Evolutionary conservation across 2,888 invertebrate genomes (phyloP).

Genomic region (Chelonus formosanus): DNA sequence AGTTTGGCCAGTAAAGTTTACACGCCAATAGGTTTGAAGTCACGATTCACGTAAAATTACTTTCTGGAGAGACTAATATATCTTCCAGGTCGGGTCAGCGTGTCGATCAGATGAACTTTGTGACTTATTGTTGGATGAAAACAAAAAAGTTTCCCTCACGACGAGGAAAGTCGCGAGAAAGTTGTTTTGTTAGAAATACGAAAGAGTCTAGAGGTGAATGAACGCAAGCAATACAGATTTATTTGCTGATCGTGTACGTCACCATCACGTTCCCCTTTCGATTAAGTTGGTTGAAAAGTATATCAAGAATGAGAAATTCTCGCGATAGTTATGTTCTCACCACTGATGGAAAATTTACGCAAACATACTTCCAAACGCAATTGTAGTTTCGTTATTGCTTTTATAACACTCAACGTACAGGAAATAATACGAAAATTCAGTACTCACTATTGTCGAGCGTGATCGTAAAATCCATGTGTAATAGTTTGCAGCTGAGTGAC

Average conservation of each 20-base stretch:
- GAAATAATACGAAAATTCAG: conserved; percentile 5
- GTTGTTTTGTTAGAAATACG: conserved; percentile 12
- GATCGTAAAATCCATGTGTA: conserved; percentile 5
- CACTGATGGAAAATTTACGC: background rate
- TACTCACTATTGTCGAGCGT: conserved; percentile 3
- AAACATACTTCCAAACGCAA: conserved; percentile 12
- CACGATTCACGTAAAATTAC: conserved; percentile 6
- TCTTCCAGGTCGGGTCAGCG: background rate
- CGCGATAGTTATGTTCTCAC: conserved; percentile 10
- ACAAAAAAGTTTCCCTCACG: background rate
- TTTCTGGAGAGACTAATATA: background rate
- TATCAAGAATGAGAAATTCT: conserved; percentile 14
- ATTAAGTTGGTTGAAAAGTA: background rate
- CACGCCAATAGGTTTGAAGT: background rate
- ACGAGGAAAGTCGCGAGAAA: conserved; percentile 19
- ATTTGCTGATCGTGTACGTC: conserved; percentile 16
- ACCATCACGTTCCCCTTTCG: conserved; percentile 17
- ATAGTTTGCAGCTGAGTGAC: background rate
- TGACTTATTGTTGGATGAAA: background rate
- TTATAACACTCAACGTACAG: background rate
- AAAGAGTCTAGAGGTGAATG: conserved; percentile 14
- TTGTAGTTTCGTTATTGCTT: conserved; percentile 10
- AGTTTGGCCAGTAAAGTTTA: no score
- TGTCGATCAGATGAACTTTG: conserved; percentile 4
- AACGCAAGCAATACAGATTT: conserved; percentile 11